Percentiles rank a stretch among this genome's conserved stretches.
These are phyloP conservation scores for Anser cygnoides DNA, from an alignment of 2,113 vertebrate species.

Conservation along the genomic window DNA sequence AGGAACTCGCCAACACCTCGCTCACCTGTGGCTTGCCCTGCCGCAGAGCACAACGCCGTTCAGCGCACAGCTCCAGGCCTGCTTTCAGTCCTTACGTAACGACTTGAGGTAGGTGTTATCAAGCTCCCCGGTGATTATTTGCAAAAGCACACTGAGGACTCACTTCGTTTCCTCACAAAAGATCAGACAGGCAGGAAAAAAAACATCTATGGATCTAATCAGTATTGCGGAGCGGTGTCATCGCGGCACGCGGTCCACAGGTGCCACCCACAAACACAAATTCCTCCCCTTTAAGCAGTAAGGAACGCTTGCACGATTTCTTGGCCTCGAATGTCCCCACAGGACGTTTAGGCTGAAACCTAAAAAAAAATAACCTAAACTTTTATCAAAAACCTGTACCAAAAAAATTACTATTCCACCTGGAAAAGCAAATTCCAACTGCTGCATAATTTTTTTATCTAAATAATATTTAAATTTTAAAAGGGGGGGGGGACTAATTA, in stretches of 20 bases:
- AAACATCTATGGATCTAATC: accelerated
- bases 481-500: constrained; percentile 71
- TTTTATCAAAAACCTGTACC: not conserved
- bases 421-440: constrained; percentile 3
- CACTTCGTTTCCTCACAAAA: accelerated
- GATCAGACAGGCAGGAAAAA: not conserved
- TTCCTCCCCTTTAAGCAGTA: not conserved
- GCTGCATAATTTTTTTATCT: not conserved
- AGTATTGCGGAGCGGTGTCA: accelerated
- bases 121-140: not conserved
- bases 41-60: not conserved
- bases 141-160: accelerated
- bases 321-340: not conserved
- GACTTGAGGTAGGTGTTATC: not conserved
- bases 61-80: accelerated
- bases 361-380: not conserved
- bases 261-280: not conserved
- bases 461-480: constrained; percentile 64
- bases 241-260: not conserved
- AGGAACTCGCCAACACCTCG: accelerated
- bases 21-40: not conserved
- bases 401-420: not conserved
- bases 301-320: not conserved
- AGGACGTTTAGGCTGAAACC: not conserved
- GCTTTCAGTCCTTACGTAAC: accelerated